Evolutionary conservation across 2,797 vertebrate genomes (phyloP).

Genomic region (Danio albolineatus): DNA sequence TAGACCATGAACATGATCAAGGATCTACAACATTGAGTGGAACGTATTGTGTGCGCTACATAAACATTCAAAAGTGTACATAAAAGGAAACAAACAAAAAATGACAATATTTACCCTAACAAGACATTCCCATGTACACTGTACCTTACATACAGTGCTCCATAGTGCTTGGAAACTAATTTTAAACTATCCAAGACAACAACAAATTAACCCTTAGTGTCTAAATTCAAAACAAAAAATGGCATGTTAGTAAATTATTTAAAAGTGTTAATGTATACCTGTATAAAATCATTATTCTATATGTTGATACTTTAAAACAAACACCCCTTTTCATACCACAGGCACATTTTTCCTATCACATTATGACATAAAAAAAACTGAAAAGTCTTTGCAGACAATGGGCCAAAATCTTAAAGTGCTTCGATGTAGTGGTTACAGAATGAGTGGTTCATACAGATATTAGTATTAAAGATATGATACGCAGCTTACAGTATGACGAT

Average conservation of each 20-base stretch:
- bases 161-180: not conserved
- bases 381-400: slow-evolving; percentile 2
- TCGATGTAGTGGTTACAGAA: slow-evolving; percentile 24
- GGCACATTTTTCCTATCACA: not conserved
- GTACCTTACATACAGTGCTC: not conserved
- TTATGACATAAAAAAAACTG: not conserved
- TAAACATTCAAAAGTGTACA: slow-evolving; percentile 24
- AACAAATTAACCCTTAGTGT: not conserved
- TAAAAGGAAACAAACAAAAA: slow-evolving; percentile 2
- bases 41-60: slow-evolving; percentile 7
- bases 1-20: slow-evolving; percentile 5
- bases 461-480: not conserved
- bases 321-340: not conserved
- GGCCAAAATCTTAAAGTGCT: slow-evolving; percentile 31
- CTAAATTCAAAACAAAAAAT: not conserved
- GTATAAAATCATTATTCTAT: not conserved
- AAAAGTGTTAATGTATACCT: not conserved
- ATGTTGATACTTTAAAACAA: not conserved
- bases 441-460: slow-evolving; percentile 18
- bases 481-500: not conserved
- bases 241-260: not conserved
- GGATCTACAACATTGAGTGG: not conserved
- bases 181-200: not conserved
- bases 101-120: not conserved
- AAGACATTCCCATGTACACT: slow-evolving; percentile 15